Percentiles rank a stretch among this genome's conserved stretches.
Conservation (phyloP, 2,797 vertebrate species). For the Cuculus canorus region DNA sequence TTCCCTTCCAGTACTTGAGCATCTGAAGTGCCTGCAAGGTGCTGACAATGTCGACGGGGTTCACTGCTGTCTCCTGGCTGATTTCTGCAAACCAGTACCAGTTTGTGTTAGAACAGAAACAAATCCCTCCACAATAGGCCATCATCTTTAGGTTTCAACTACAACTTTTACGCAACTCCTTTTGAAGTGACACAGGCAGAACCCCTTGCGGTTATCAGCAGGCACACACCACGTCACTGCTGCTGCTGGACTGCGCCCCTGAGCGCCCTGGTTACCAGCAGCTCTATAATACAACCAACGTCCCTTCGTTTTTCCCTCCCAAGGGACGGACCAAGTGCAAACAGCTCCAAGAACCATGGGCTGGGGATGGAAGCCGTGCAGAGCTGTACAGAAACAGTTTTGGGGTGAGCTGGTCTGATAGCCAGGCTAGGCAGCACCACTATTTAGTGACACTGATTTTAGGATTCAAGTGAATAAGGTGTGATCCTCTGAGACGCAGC, state of each 20-base stretch:
- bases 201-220: background rate
- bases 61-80: slow-evolving; percentile 98
- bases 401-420: too few species aligned
- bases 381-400: background rate
- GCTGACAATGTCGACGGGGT: slow-evolving; percentile 98
- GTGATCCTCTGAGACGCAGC: background rate
- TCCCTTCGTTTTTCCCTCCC: background rate
- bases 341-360: background rate
- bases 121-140: background rate
- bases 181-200: background rate
- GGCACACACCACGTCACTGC: accelerated
- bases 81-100: slow-evolving; percentile 83
- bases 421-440: background rate
- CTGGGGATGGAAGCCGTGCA: background rate
- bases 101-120: background rate
- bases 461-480: background rate
- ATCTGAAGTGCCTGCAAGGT: slow-evolving; percentile 98
- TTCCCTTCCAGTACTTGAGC: slow-evolving; percentile 99
- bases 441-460: background rate
- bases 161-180: background rate
- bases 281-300: background rate
- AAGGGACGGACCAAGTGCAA: background rate
- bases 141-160: background rate
- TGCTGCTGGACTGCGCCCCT: background rate
- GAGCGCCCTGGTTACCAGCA: background rate